A percentile compares a stretch with the other conserved stretches of the same genome.
Evolutionary conservation across 30 jellyfish, hydroid and myxozoan species (phyloP).

Genomic region (Aurelia sp.): DNA sequence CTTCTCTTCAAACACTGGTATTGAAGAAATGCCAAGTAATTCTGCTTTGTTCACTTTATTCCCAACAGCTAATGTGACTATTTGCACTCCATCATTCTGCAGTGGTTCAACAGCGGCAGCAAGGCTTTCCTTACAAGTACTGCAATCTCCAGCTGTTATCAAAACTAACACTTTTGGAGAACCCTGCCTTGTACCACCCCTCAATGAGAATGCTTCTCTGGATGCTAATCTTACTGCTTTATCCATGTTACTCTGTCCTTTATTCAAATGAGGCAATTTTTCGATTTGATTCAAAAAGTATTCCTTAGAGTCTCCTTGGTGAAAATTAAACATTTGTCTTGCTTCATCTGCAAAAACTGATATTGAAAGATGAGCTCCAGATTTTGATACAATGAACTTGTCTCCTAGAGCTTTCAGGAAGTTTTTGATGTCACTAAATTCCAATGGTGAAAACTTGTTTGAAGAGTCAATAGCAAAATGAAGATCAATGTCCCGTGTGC

Average conservation of each 20-base stretch:
- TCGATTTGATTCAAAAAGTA: slow-evolving; percentile 50
- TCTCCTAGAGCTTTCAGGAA: slow-evolving; percentile 79
- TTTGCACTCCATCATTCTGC: slow-evolving; percentile 87
- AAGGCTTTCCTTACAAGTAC: slow-evolving; percentile 76
- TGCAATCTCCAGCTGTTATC: slow-evolving; percentile 87
- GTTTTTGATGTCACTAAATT: slow-evolving; percentile 68
- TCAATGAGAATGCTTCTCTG: slow-evolving; percentile 79
- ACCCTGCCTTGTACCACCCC: slow-evolving; percentile 92
- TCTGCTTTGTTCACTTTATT: slow-evolving; percentile 56
- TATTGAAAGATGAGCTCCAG: slow-evolving; percentile 94
- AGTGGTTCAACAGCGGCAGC: slow-evolving; percentile 85
- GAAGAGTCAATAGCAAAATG: slow-evolving; percentile 98
- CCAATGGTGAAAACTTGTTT: slow-evolving; percentile 49
- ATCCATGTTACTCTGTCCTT: slow-evolving; percentile 71
- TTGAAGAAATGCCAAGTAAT: slow-evolving; percentile 66
- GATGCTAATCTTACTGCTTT: slow-evolving; percentile 72
- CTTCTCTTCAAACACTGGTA: slow-evolving; percentile 59
- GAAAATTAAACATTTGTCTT: slow-evolving; percentile 64
- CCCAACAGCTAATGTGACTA: slow-evolving; percentile 83
- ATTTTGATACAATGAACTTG: slow-evolving; percentile 79
- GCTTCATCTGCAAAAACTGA: slow-evolving; percentile 93
- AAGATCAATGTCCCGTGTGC: slow-evolving; percentile 90
- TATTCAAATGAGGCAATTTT: slow-evolving; percentile 70
- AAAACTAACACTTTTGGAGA: slow-evolving; percentile 89
- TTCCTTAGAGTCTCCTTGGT: slow-evolving; percentile 75